Evolutionary conservation across 2,113 vertebrate genomes (phyloP).

Genomic region (Cyanoderma ruficeps): DNA sequence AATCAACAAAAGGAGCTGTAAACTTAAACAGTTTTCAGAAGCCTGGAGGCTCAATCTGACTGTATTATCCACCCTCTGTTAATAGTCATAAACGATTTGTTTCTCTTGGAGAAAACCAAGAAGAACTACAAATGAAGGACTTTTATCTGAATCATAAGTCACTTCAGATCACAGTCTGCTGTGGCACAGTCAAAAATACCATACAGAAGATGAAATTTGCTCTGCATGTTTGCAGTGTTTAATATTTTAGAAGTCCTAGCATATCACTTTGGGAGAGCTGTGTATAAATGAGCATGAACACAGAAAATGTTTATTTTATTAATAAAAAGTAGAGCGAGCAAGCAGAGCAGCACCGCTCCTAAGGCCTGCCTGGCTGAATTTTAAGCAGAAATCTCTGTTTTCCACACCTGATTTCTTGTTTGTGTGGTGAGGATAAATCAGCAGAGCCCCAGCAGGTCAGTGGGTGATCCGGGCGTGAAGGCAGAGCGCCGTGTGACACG

Average conservation of each 20-base stretch:
- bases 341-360: not conserved
- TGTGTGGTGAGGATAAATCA: not conserved
- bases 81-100: slow-evolving; percentile 30
- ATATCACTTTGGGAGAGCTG: not conserved
- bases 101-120: not conserved
- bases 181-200: not conserved
- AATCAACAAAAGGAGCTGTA: slow-evolving; percentile 3
- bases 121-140: slow-evolving; percentile 8
- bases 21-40: slow-evolving; percentile 1
- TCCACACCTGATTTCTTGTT: not conserved
- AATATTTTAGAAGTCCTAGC: not conserved
- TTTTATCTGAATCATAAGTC: slow-evolving; percentile 2
- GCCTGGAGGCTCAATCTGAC: slow-evolving; percentile 8
- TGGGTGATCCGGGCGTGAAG: not conserved
- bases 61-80: slow-evolving; percentile 4
- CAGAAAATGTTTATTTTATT: slow-evolving; percentile 18
- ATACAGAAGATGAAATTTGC: not conserved
- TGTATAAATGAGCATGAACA: not conserved
- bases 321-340: not conserved
- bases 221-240: not conserved
- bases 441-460: not conserved
- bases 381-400: not conserved
- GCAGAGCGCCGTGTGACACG: not conserved
- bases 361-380: not conserved
- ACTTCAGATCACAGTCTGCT: not conserved